These are phyloP conservation scores for Ephydatia muelleri DNA, from an alignment of 37 sponge, comb jelly and placozoan species.

Conservation along the genomic window DNA sequence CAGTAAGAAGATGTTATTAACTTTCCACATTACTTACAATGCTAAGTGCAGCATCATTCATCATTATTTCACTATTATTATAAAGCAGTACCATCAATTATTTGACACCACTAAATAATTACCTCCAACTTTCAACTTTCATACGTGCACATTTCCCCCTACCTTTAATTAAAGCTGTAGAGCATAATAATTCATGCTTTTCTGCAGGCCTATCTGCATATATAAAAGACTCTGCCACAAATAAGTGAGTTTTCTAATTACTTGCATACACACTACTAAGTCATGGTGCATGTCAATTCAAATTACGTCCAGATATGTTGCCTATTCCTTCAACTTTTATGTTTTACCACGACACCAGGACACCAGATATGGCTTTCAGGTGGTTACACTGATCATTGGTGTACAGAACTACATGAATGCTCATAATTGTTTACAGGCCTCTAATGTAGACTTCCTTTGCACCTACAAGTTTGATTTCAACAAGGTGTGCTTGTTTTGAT, in stretches of 20 bases:
- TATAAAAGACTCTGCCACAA: conserved; percentile 42
- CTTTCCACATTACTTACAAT: too few species aligned
- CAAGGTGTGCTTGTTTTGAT: conserved; percentile 31
- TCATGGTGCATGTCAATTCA: too few species aligned
- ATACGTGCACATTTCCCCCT: too few species aligned
- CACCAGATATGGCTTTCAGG: background rate
- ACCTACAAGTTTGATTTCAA: conserved; percentile 70
- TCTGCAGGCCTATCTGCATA: conserved; percentile 60
- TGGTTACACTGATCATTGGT: background rate
- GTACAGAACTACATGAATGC: background rate
- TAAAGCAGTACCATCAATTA: too few species aligned
- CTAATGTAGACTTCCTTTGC: conserved; percentile 60
- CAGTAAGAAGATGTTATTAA: too few species aligned
- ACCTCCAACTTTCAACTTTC: too few species aligned
- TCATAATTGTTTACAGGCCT: conserved; percentile 42
- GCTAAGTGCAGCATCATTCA: too few species aligned
- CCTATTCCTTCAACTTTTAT: conserved; percentile 70
- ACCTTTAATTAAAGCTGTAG: too few species aligned
- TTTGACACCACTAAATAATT: too few species aligned
- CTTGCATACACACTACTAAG: too few species aligned
- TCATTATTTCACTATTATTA: too few species aligned
- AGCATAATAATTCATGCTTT: background rate
- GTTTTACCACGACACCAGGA: conserved; percentile 41
- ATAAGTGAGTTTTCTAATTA: background rate
- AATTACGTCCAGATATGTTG: background rate